Evolutionary conservation across 2,888 invertebrate species (phyloP).

Genomic region (Noctua pronuba): DNA sequence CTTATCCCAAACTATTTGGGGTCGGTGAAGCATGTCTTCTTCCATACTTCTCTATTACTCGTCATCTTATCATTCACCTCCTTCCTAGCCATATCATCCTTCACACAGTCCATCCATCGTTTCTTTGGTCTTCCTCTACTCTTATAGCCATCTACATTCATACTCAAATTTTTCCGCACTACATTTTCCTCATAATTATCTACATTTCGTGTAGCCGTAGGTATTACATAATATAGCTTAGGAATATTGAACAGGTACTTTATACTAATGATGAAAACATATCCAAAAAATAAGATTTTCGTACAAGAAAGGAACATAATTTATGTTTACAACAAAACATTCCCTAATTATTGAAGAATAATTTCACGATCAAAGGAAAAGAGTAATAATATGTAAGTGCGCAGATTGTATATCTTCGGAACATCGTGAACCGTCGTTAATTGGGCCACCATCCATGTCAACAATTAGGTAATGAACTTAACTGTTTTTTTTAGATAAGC

Average conservation of each 20-base stretch:
- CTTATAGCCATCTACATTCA: too few species aligned
- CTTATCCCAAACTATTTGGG: too few species aligned
- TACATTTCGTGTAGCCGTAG: background rate
- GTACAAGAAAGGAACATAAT: background rate
- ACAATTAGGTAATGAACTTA: background rate
- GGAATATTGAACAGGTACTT: background rate
- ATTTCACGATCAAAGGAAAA: background rate
- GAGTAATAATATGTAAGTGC: background rate
- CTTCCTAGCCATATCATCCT: too few species aligned
- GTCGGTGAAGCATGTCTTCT: too few species aligned
- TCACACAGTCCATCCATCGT: too few species aligned
- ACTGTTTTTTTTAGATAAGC: slow-evolving; percentile 38
- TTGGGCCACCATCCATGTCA: slow-evolving; percentile 33
- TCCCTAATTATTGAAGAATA: background rate
- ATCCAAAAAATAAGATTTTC: background rate
- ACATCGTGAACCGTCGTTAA: slow-evolving; percentile 17
- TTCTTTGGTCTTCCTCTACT: too few species aligned
- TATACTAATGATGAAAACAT: background rate
- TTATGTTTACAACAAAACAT: background rate
- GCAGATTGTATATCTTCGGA: slow-evolving; percentile 5
- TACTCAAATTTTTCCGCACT: too few species aligned
- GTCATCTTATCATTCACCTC: too few species aligned
- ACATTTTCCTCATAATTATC: too few species aligned
- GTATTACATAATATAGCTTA: background rate
- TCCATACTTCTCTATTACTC: too few species aligned